These are phyloP conservation scores for Plumapathes pennacea DNA, from an alignment of 92 coral and sea anemone genomes.

Conservation along the genomic window DNA sequence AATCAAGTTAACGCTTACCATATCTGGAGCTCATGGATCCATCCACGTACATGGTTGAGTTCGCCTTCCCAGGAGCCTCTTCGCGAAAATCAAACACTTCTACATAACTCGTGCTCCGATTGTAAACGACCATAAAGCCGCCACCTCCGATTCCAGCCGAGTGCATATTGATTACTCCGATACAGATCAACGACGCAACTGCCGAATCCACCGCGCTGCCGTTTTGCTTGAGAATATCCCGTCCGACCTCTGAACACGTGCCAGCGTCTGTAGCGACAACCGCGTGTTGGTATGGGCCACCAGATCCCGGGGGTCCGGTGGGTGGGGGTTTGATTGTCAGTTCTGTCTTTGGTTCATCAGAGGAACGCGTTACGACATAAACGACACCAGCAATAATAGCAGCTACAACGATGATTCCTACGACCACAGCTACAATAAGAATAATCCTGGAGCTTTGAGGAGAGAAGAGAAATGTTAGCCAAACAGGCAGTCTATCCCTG, in stretches of 20 bases:
- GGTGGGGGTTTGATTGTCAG: too few species aligned
- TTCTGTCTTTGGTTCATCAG: too few species aligned
- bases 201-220: conserved; percentile 96
- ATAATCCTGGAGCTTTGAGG: too few species aligned
- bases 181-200: conserved; percentile 73
- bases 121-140: conserved; percentile 87
- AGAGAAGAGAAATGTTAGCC: too few species aligned
- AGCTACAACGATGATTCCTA: too few species aligned
- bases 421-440: too few species aligned
- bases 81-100: conserved; percentile 84
- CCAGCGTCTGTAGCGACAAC: conserved; percentile 74
- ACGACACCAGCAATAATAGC: too few species aligned
- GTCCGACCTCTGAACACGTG: conserved; percentile 69
- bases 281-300: conserved; percentile 64
- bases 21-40: conserved; percentile 49
- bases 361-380: too few species aligned
- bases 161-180: conserved; percentile 94
- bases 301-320: conserved; percentile 50
- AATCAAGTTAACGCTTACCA: conserved; percentile 66
- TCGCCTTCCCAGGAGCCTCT: conserved; percentile 73
- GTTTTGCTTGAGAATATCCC: conserved; percentile 63
- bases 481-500: too few species aligned
- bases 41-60: conserved; percentile 71
- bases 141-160: conserved; percentile 99
- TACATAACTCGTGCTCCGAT: conserved; percentile 24